These are phyloP conservation scores for Thumatha senex DNA, from an alignment of 2,888 invertebrate genomes.

Conservation along the genomic window DNA sequence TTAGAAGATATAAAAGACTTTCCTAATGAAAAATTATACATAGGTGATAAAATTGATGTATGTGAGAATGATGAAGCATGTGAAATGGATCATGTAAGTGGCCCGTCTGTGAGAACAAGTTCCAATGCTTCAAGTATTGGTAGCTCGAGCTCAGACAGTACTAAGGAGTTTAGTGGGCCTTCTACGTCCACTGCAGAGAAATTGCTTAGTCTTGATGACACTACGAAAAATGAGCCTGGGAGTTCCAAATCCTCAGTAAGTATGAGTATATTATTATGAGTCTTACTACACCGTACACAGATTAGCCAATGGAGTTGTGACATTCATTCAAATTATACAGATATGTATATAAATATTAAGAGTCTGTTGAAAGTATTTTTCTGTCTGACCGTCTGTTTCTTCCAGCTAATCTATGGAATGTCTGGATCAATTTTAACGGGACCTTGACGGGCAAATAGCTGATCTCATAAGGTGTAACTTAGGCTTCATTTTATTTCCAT, in stretches of 20 bases:
- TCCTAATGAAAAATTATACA: conserved; percentile 74
- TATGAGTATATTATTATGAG: background rate
- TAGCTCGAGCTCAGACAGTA: conserved; percentile 65
- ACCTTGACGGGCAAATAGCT: too few relatives aligned
- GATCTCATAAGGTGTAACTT: too few relatives aligned
- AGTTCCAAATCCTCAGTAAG: conserved; percentile 61
- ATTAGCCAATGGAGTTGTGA: too few relatives aligned
- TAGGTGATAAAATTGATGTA: conserved; percentile 53
- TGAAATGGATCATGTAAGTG: conserved; percentile 51
- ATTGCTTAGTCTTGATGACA: conserved; percentile 64
- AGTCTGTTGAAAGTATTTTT: too few relatives aligned
- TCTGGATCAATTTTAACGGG: too few relatives aligned
- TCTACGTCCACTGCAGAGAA: conserved; percentile 76
- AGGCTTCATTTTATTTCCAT: too few relatives aligned
- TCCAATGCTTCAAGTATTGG: conserved; percentile 72
- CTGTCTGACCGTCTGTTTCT: too few relatives aligned
- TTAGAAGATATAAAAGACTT: conserved; percentile 69
- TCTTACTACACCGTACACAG: too few relatives aligned
- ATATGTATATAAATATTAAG: too few relatives aligned
- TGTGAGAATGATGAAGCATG: conserved; percentile 58
- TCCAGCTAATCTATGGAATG: too few relatives aligned
- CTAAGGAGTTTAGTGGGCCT: conserved; percentile 66
- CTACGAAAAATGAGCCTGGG: conserved; percentile 50
- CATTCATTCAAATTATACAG: too few relatives aligned
- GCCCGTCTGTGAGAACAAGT: conserved; percentile 62